Evolutionary conservation across 2,888 invertebrate species (phyloP).

Genomic region (Tetheella fluctuosa): DNA sequence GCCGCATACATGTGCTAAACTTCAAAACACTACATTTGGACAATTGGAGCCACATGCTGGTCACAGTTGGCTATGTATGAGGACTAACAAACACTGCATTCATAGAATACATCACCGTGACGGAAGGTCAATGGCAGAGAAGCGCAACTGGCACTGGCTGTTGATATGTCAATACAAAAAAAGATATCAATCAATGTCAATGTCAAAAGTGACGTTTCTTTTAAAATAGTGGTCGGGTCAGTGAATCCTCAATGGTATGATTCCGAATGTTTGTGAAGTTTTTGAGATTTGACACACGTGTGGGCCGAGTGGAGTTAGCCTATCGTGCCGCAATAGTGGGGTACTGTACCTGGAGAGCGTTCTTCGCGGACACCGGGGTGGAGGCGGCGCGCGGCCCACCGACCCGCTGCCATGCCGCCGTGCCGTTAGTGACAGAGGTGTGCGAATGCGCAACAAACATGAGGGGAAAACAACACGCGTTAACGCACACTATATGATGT

Average conservation of each 20-base stretch:
- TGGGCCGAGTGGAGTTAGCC: slow-evolving; percentile 36
- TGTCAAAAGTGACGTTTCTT: slow-evolving; percentile 15
- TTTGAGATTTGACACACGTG: slow-evolving; percentile 53
- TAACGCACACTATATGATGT: slow-evolving; percentile 62
- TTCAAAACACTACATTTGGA: slow-evolving; percentile 52
- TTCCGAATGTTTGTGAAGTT: slow-evolving; percentile 15
- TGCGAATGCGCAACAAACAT: slow-evolving; percentile 77
- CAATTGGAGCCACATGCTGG: not conserved
- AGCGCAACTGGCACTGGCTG: not conserved
- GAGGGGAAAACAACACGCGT: slow-evolving; percentile 77
- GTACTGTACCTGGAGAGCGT: slow-evolving; percentile 87
- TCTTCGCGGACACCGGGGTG: slow-evolving; percentile 85
- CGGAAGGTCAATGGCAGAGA: slow-evolving; percentile 15
- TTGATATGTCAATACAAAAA: slow-evolving; percentile 7
- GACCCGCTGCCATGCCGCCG: slow-evolving; percentile 69
- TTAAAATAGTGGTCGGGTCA: slow-evolving; percentile 12
- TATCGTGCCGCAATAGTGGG: slow-evolving; percentile 80
- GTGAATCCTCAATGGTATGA: not conserved
- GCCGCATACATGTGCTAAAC: slow-evolving; percentile 56
- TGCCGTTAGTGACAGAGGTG: slow-evolving; percentile 80
- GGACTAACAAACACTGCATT: not conserved
- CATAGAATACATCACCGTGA: slow-evolving; percentile 17
- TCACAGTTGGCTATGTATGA: not conserved
- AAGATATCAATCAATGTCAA: slow-evolving; percentile 11
- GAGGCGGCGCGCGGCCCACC: slow-evolving; percentile 82